Evolutionary conservation across 2,797 vertebrate genomes (phyloP).

Genomic region (Danio jaintianensis): DNA sequence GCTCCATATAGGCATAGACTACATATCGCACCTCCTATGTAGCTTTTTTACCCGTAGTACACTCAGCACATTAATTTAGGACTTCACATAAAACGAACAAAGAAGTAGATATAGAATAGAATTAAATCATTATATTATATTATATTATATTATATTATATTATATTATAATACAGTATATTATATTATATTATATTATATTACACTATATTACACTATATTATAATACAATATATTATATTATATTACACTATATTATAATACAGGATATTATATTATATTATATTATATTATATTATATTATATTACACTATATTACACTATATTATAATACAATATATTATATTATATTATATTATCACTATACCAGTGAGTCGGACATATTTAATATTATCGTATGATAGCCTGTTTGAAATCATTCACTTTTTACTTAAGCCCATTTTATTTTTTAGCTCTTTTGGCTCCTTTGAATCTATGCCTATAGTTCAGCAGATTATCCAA

Average conservation of each 20-base stretch:
- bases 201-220: no score
- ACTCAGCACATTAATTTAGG: neutral
- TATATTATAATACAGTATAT: no score
- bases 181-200: no score
- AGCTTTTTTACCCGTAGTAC: slow-evolving; percentile 27
- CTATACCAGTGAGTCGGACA: neutral
- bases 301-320: no score
- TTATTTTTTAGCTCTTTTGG: neutral
- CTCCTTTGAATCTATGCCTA: slow-evolving; percentile 22
- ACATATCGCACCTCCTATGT: slow-evolving; percentile 38
- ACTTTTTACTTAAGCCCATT: slow-evolving; percentile 8
- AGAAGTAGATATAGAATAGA: neutral
- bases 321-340: no score
- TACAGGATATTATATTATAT: no score
- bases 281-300: no score
- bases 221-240: no score
- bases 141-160: no score
- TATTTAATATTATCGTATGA: neutral
- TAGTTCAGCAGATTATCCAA: slow-evolving; percentile 31
- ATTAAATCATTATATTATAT: neutral
- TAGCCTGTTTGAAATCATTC: slow-evolving; percentile 14
- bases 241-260: no score
- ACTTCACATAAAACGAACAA: slow-evolving; percentile 15
- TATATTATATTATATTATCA: no score
- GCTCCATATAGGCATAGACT: slow-evolving; percentile 47